phyloP scores from a whole-genome alignment of 2,797 vertebrate species.

The Enteromius anoplus region DNA sequence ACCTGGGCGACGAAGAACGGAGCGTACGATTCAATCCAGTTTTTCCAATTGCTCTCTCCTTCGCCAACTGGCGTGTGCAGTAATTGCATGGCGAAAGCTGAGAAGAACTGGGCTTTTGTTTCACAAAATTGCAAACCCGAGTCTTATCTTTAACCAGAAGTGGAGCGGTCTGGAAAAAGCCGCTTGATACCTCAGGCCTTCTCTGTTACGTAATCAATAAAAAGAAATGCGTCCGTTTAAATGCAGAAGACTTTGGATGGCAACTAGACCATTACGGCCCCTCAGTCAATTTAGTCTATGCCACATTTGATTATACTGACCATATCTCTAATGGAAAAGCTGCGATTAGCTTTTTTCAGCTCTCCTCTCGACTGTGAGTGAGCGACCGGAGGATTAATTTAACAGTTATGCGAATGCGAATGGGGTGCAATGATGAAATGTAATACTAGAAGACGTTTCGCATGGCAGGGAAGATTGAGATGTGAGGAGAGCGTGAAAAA shows the following conservation, averaged over 20 bases:
- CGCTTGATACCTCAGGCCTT: slow-evolving; percentile 7
- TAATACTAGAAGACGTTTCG: slow-evolving; percentile 43
- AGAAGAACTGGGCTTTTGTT: slow-evolving; percentile 16
- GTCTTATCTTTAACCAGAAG: neutral
- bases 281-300: slow-evolving; percentile 45
- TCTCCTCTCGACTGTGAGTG: neutral
- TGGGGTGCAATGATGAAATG: slow-evolving; percentile 43
- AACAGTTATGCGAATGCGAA: slow-evolving; percentile 40
- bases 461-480: slow-evolving; percentile 6
- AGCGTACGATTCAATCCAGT: slow-evolving; percentile 28
- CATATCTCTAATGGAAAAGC: slow-evolving; percentile 44
- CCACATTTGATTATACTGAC: slow-evolving; percentile 49
- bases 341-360: slow-evolving; percentile 49
- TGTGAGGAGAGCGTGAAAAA: slow-evolving; percentile 32
- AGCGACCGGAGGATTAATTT: slow-evolving; percentile 37
- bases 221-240: slow-evolving; percentile 45
- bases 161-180: neutral
- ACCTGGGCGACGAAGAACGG: slow-evolving; percentile 27
- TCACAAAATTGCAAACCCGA: slow-evolving; percentile 10
- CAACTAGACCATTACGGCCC: slow-evolving; percentile 40
- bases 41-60: slow-evolving; percentile 34
- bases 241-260: slow-evolving; percentile 39
- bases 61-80: neutral
- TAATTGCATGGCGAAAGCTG: slow-evolving; percentile 21
- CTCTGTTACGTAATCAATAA: slow-evolving; percentile 43